Percentiles rank a stretch among this genome's conserved stretches.
phyloP scores from a whole-genome alignment of 1,140 invertebrate genomes.

The Tetraneura akinire region DNA sequence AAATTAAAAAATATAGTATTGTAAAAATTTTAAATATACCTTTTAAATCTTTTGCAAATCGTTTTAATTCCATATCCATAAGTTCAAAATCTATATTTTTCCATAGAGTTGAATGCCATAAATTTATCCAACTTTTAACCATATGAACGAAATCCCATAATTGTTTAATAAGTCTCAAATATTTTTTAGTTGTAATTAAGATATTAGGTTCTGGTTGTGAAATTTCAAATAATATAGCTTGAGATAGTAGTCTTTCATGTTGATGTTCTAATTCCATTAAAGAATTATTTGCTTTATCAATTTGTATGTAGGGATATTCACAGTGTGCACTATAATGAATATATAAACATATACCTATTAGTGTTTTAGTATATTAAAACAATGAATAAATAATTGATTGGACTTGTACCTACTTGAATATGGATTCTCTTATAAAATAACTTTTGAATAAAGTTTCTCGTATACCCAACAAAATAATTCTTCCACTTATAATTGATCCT shows the following conservation, averaged over 20 bases:
- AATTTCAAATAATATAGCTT: slow-evolving; percentile 83
- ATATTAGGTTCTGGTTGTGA: slow-evolving; percentile 78
- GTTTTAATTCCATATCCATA: slow-evolving; percentile 93
- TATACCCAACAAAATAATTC: slow-evolving; percentile 77
- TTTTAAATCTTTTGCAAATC: slow-evolving; percentile 81
- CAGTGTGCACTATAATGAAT: slow-evolving; percentile 63
- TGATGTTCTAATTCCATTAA: slow-evolving; percentile 71
- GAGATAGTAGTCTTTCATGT: slow-evolving; percentile 69
- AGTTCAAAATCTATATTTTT: slow-evolving; percentile 89
- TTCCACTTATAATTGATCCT: slow-evolving; percentile 67
- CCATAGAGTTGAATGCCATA: slow-evolving; percentile 92
- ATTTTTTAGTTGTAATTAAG: slow-evolving; percentile 72
- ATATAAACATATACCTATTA: too few relatives aligned
- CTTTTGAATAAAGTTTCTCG: slow-evolving; percentile 75
- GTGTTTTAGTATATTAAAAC: background rate
- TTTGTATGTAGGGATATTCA: slow-evolving; percentile 70
- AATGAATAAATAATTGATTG: background rate
- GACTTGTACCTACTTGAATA: slow-evolving; percentile 68
- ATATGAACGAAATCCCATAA: slow-evolving; percentile 90
- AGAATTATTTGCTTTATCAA: slow-evolving; percentile 75
- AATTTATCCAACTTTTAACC: slow-evolving; percentile 77
- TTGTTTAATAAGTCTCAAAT: slow-evolving; percentile 76
- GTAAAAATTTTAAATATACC: slow-evolving; percentile 58
- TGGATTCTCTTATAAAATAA: slow-evolving; percentile 66
- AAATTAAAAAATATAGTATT: background rate